phyloP scores from a whole-genome alignment of 2,113 vertebrate genomes.

The Gymnobelideus leadbeateri region DNA sequence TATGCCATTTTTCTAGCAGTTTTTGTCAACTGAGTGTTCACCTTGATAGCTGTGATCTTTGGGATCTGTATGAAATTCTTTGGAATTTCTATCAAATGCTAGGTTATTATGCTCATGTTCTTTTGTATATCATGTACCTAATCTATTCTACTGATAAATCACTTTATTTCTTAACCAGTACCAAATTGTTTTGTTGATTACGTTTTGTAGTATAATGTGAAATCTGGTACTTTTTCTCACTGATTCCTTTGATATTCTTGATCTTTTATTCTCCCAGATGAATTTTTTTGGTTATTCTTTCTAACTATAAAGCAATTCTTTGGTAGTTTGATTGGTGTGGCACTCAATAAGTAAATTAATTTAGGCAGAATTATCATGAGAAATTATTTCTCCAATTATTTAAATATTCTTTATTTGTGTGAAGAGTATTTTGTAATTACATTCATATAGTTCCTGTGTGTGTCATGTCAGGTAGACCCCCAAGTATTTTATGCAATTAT shows the following conservation, averaged over 20 bases:
- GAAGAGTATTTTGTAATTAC: not conserved
- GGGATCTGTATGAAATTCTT: not conserved
- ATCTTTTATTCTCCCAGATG: not conserved
- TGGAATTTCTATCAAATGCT: not conserved
- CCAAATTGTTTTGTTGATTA: not conserved
- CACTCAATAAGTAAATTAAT: not conserved
- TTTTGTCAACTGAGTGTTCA: not conserved
- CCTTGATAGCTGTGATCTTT: not conserved
- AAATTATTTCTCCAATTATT: not conserved
- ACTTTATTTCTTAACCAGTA: not conserved
- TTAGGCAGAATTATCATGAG: not conserved
- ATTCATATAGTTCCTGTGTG: not conserved
- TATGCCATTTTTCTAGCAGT: not conserved
- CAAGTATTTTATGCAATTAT: not conserved
- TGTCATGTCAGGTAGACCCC: not conserved
- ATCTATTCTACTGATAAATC: not conserved
- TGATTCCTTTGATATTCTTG: not conserved
- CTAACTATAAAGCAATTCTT: not conserved
- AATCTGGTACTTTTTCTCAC: not conserved
- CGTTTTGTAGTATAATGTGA: not conserved
- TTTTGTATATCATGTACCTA: not conserved
- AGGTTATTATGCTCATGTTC: not conserved
- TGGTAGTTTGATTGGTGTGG: not conserved
- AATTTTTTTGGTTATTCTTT: not conserved
- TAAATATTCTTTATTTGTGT: not conserved